Conservation (phyloP, 92 coral and sea anemone species). For the Umimayanthus chanpuru region DNA sequence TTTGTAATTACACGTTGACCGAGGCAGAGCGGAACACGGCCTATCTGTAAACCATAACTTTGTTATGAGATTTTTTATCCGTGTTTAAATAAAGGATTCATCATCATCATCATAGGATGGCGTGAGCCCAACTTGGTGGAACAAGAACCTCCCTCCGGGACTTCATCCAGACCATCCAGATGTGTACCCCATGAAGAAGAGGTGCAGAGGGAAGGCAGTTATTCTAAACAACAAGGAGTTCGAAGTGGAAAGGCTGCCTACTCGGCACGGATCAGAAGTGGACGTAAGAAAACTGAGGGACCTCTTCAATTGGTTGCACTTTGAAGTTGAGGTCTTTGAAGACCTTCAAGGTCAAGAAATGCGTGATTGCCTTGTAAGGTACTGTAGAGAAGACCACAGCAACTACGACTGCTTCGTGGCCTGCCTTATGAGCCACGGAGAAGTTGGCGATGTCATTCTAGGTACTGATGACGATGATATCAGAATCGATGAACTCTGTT, state of each 20-base stretch:
- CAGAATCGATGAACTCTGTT: conserved; percentile 11
- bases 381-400: conserved; percentile 50
- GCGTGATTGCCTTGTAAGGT: conserved; percentile 13
- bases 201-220: conserved; percentile 82
- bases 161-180: conserved; percentile 32
- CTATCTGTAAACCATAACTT: too few relatives aligned
- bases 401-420: conserved; percentile 74
- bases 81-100: too few relatives aligned
- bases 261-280: conserved; percentile 69
- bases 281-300: conserved; percentile 54
- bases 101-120: too few relatives aligned
- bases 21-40: too few relatives aligned
- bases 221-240: conserved; percentile 71
- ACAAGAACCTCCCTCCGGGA: conserved; percentile 5
- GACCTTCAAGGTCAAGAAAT: conserved; percentile 46
- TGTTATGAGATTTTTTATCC: too few relatives aligned
- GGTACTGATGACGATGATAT: conserved; percentile 66
- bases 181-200: conserved; percentile 60
- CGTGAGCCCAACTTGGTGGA: neutral
- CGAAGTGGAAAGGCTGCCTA: conserved; percentile 4
- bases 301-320: conserved; percentile 65
- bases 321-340: conserved; percentile 39
- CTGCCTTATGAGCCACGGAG: conserved; percentile 92
- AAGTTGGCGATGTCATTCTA: conserved; percentile 53
- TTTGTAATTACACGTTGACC: too few relatives aligned